Base-by-base conservation (phyloP, 1,140 invertebrate genomes). In the Littorina saxatilis region DNA sequence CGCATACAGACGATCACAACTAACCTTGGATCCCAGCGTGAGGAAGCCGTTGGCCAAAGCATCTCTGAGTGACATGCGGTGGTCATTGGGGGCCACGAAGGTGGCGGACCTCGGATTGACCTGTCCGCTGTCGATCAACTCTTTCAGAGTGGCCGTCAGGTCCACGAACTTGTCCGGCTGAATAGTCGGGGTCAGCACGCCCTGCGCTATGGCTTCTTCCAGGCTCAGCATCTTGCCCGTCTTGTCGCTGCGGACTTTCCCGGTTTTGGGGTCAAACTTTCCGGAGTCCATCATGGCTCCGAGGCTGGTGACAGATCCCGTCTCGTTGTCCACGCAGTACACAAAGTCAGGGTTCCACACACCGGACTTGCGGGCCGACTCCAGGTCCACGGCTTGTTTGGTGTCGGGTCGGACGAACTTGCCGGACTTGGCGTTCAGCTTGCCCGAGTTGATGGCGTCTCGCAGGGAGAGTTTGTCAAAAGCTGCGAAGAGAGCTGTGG, bases 181-280 rank as follows among this genome's bases (percentile, higher is more conserved):
- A 32, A 91, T 84, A 13, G 74, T 75, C n/a, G 88, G 84, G 20
- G 85, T 84, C 35, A 98, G 94, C 61, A 97, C 94, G 76, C 95
- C 95, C 88, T 95, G 94, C 86, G 95, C 94, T n/a, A 97, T 94
- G 5, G 96, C 95, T 88, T 97, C 96, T 81, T 95, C 93, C n/a
- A 98, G 92, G 80, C 94, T 94, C 17, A 97, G 93, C 70, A 94
- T 91, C 91, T 96, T 94, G 84, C 95, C 94, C 5, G 95, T 96
- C 40, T 95, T 92, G 0, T 93, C 94, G 91, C 97, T 96, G 84
- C 93, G 94, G 55, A 97, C 95, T 88, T 94, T 95, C 27, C 96
- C 96, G 23, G 94, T 94, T 83, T 94, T 93, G 0, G 95, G 93
- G 88, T 96, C 94, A 89, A 96, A 96, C 47, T 80, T 83, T 29